Conservation (phyloP, 2,797 vertebrate genomes). For the Gadopsis marmoratus region DNA sequence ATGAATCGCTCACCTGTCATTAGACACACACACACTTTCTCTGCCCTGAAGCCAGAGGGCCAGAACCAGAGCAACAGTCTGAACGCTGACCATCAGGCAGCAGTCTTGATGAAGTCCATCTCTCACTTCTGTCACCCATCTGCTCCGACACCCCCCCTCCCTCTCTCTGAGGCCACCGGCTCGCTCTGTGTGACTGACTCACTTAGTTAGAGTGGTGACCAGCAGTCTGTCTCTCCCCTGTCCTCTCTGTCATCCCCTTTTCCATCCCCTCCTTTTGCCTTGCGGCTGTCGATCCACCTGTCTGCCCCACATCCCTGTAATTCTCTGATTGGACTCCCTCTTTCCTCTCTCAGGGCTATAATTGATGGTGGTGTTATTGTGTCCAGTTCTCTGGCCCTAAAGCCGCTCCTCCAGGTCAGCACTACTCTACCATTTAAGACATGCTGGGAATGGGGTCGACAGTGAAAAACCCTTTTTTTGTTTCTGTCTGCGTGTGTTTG, state of each 20-base stretch:
- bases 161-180: slow-evolving; percentile 47
- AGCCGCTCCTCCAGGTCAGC: slow-evolving; percentile 72
- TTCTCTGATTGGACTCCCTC: slow-evolving; percentile 77
- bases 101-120: slow-evolving; percentile 79
- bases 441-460: slow-evolving; percentile 48
- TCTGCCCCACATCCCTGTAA: slow-evolving; percentile 71
- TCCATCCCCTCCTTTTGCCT: slow-evolving; percentile 58
- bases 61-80: slow-evolving; percentile 55
- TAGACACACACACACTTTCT: slow-evolving; percentile 35
- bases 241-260: slow-evolving; percentile 54
- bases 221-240: slow-evolving; percentile 55
- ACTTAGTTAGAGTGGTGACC: slow-evolving; percentile 63
- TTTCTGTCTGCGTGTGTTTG: slow-evolving; percentile 2
- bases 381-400: slow-evolving; percentile 68
- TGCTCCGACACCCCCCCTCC: slow-evolving; percentile 13
- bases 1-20: slow-evolving; percentile 77
- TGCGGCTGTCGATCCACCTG: slow-evolving; percentile 72
- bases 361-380: slow-evolving; percentile 81
- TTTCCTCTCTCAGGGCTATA: slow-evolving; percentile 66
- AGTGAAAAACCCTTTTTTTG: slow-evolving; percentile 18
- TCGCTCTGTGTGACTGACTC: slow-evolving; percentile 60
- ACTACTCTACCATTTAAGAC: slow-evolving; percentile 58
- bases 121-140: slow-evolving; percentile 74
- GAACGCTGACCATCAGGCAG: slow-evolving; percentile 60
- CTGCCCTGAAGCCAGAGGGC: slow-evolving; percentile 52